Percentiles rank a stretch among this genome's conserved stretches.
Evolutionary conservation across 2,797 vertebrate species (phyloP).

Genomic region (Acipenser oxyrinchus): DNA sequence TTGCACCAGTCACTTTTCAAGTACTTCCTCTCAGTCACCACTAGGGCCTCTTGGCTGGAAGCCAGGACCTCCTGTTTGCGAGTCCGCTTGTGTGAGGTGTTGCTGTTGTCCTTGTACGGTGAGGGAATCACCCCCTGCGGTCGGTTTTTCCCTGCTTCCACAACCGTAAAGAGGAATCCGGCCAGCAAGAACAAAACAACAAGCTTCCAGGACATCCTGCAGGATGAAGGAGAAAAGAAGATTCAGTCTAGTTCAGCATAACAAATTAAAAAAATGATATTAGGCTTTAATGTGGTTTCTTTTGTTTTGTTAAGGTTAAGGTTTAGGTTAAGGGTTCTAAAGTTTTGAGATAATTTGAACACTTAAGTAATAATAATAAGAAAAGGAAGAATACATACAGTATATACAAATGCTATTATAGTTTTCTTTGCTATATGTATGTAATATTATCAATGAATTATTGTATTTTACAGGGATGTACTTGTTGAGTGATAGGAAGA

Average conservation of each 20-base stretch:
- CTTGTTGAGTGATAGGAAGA: no score
- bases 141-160: slow-evolving; percentile 44
- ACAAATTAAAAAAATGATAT: not conserved
- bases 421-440: no score
- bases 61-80: slow-evolving; percentile 83
- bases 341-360: no score
- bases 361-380: no score
- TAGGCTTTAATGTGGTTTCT: no score
- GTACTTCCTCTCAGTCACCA: slow-evolving; percentile 92
- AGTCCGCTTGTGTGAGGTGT: slow-evolving; percentile 71
- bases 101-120: slow-evolving; percentile 80
- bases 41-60: slow-evolving; percentile 89
- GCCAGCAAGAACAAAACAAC: slow-evolving; percentile 68
- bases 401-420: no score
- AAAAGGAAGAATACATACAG: no score
- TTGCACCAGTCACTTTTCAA: slow-evolving; percentile 98
- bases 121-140: slow-evolving; percentile 86
- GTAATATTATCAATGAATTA: no score
- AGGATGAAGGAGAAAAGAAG: slow-evolving; percentile 18
- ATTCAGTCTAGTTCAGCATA: slow-evolving; percentile 6
- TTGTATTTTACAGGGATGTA: no score
- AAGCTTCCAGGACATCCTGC: slow-evolving; percentile 86
- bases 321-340: no score
- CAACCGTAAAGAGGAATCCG: slow-evolving; percentile 61
- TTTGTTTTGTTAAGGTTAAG: no score